These are phyloP conservation scores for Channa maculata DNA, from an alignment of 2,113 vertebrate genomes.

Conservation along the genomic window DNA sequence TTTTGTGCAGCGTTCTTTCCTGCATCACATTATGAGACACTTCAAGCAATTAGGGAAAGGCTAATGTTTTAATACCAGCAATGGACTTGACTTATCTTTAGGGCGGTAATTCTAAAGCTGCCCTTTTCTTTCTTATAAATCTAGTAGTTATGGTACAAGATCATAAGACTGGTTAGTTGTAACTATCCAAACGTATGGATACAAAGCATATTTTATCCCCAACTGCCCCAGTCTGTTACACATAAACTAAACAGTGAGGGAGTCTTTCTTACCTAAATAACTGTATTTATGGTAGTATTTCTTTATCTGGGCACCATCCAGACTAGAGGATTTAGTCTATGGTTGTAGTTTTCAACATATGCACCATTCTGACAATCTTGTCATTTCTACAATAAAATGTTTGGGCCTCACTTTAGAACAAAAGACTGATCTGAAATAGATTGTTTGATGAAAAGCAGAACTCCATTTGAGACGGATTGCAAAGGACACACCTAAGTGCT, in stretches of 20 bases:
- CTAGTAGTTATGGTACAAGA: neutral
- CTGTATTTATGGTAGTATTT: too few relatives aligned
- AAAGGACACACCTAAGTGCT: neutral
- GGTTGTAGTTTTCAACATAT: neutral
- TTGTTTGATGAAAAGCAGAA: neutral
- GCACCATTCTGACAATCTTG: neutral
- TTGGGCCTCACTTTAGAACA: neutral
- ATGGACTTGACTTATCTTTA: neutral
- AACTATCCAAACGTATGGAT: neutral
- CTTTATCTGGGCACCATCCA: too few relatives aligned
- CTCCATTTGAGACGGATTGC: neutral
- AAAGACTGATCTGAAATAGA: neutral
- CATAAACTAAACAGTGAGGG: neutral
- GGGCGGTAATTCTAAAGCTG: neutral
- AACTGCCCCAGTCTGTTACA: neutral
- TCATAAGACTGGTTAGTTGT: constrained; percentile 1
- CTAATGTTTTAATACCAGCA: neutral
- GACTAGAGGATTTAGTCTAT: too few relatives aligned
- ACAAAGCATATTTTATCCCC: constrained; percentile 4
- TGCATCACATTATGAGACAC: neutral
- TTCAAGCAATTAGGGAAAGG: neutral
- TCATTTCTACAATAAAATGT: neutral
- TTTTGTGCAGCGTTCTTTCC: neutral
- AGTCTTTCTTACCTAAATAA: too few relatives aligned
- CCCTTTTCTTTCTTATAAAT: neutral